Base-by-base conservation (phyloP, 2,113 vertebrate species). In the Caracal caracal region DNA sequence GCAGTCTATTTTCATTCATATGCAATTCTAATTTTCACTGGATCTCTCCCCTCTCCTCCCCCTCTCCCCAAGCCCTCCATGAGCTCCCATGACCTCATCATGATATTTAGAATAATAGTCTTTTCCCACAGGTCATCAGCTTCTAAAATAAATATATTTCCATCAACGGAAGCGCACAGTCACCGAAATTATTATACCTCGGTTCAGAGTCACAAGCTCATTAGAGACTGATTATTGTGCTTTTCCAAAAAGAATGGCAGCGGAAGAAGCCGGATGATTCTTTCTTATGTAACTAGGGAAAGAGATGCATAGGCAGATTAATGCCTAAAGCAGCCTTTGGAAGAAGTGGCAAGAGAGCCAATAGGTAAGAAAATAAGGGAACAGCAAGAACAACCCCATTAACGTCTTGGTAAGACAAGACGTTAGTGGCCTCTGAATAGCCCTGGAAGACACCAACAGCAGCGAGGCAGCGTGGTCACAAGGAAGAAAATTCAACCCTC, bases 61-160 rank as follows among this genome's bases (percentile, higher is more conserved):
- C 33, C 11, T 61, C 49, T 66, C 30, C 70, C 51, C 73, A 75
- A 93, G 56, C 51, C 76, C 87, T 88, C 92, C 81, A 80, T 88
- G 66, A 96, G 96, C 97, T 97, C 91, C 96, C 96, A 98, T 97
- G 98, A 98, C 80, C 73, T 98, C 97, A 98, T 97, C 93, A 56
- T 97, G 95, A 97, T 98, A 97, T 97, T 98, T 97, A 97, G 96
- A 98, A 97, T 96, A 96, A 96, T 97, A 88, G 89, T 88, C 89
- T 98, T 98, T 98, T 97, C 98, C 97, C 98, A 98, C 96, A 98
- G 96, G 96, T 98, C 98, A 97, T 63, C 92, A 92, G 53, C 94
- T 97, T 97, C 93, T 98, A 98, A 98, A 98, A 98, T 97, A 98
- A 98, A 94, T 97, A 71, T 86, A 95, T 97, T 98, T 98, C 97